Evolutionary conservation across 2,888 invertebrate species (phyloP).

Genomic region (Nephrotoma flavescens): DNA sequence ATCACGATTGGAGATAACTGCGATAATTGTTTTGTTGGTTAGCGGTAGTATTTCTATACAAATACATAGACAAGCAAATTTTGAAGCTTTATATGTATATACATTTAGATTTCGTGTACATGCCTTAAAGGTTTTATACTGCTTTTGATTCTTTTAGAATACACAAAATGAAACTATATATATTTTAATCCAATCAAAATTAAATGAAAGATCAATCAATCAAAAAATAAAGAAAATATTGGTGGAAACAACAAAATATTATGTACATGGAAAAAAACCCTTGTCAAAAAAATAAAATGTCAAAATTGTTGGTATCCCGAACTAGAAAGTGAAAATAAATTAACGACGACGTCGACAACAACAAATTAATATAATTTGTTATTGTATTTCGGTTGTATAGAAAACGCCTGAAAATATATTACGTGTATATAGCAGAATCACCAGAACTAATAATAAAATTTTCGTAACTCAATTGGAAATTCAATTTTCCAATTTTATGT

Average conservation of each 20-base stretch:
- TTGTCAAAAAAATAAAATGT: background rate
- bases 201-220: background rate
- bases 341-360: background rate
- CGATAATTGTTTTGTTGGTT: too few relatives aligned
- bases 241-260: background rate
- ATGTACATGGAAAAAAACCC: background rate
- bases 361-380: background rate
- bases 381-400: background rate
- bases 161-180: background rate
- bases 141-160: background rate
- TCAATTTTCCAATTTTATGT: background rate
- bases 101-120: too few relatives aligned
- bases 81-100: too few relatives aligned
- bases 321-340: background rate
- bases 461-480: background rate
- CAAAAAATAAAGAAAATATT: background rate
- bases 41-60: too few relatives aligned
- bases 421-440: background rate
- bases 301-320: background rate
- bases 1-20: too few relatives aligned
- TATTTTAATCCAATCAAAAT: background rate
- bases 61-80: too few relatives aligned
- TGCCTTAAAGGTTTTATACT: background rate
- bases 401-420: background rate
- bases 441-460: background rate